phyloP scores from a whole-genome alignment of 2,113 vertebrate species.

The Nansenia antarctica region DNA sequence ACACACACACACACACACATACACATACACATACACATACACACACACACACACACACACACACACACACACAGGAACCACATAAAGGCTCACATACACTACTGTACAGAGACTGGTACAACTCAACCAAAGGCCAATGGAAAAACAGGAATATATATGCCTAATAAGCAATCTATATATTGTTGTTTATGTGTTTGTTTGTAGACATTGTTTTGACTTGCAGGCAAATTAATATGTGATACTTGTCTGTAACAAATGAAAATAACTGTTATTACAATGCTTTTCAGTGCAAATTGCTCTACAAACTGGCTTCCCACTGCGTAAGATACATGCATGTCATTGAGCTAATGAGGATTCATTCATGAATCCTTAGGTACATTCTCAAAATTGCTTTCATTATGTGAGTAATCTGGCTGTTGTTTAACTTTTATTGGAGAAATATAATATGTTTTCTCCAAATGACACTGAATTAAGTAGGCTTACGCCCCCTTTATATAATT shows the following conservation, averaged over 20 bases:
- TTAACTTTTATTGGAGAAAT: slow-evolving; percentile 37
- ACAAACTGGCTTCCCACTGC: slow-evolving; percentile 17
- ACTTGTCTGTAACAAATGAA: slow-evolving; percentile 3
- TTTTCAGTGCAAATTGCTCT: slow-evolving; percentile 11
- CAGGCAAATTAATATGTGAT: neutral
- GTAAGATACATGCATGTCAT: slow-evolving; percentile 7
- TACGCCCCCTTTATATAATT: slow-evolving; percentile 57
- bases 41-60: neutral
- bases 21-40: neutral
- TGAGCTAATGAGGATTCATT: slow-evolving; percentile 41
- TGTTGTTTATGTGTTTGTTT: neutral
- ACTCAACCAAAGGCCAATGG: neutral
- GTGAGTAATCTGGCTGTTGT: slow-evolving; percentile 39
- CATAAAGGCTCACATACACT: too few relatives aligned
- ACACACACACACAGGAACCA: neutral
- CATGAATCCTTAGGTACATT: slow-evolving; percentile 12
- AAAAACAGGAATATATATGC: neutral
- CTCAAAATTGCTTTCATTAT: slow-evolving; percentile 25
- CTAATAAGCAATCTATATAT: neutral
- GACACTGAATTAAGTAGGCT: slow-evolving; percentile 42
- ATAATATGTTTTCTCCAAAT: slow-evolving; percentile 46
- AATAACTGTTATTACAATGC: neutral
- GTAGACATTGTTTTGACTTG: neutral
- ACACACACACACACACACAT: neutral
- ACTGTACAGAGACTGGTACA: neutral